Evolutionary conservation across 2,113 vertebrate genomes (phyloP), one percentile per base, ranked within the genome.

Genomic region (Turnix velox): DNA sequence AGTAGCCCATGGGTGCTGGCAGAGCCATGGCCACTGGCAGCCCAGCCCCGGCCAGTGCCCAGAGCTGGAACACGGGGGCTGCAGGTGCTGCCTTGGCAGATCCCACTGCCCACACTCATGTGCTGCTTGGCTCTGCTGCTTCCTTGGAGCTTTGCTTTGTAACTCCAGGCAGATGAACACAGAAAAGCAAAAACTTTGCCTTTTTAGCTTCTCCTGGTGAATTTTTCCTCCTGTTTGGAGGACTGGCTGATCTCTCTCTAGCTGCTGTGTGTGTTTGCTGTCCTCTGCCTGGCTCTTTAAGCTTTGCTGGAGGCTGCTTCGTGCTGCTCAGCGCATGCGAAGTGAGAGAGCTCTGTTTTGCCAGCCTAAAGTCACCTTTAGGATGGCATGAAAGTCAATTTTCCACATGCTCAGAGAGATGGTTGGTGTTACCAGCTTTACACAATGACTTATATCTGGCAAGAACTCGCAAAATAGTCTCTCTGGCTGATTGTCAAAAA

Each of bases 401-500:
- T 93, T 94, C 96, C 97, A 90, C 96, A 89, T 92, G 97, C 94
- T 96, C 87, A 18, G 92, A 94, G 97, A 92, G 86, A 49, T 0
- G 14, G 42, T 92, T 7, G 31, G 31, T 85, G 86, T 97, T 97
- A 91, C 90, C 94, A 95, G 92, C 93, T 97, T 96, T 96, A 68
- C 88, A 95, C 97, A 97, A 98, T 98, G 98, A 98, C 98, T 98
- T 98, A 93, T 98, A 97, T 97, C 98, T 98, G 98, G 98, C 97
- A 96, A 93, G 95, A 97, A 98, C 96, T 96, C 96, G 96, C 97
- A 97, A 98, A 98, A 98, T 98, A 98, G 98, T 98, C 97, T 98
- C 96, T 96, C 98, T 99, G 99, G 99, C 99, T 97, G 90, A 89
- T 96, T 97, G 97, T 99, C 98, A 98, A 99, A 97, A 96, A 98